Conservation (phyloP, 2,888 invertebrate species). For the Macrophya alboannulata region DNA sequence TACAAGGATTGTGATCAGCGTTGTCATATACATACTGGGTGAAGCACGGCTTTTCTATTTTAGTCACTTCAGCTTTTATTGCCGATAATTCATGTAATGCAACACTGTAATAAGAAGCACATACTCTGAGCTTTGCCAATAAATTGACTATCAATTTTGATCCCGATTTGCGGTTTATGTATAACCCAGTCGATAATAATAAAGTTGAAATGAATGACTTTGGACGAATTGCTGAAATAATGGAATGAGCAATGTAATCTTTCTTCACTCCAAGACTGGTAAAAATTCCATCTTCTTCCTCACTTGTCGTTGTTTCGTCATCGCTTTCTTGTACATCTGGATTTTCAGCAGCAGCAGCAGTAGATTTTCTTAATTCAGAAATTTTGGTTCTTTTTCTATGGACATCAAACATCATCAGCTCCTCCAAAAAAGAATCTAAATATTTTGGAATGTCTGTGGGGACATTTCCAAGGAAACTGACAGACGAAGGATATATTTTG, state of each 20-base stretch:
- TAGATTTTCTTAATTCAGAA: no score
- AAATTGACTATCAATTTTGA: conserved; percentile 49
- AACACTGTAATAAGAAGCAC: conserved; percentile 38
- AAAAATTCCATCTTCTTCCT: background rate
- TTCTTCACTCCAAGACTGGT: background rate
- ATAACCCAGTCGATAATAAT: background rate
- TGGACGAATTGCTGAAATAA: background rate
- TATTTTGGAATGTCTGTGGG: background rate
- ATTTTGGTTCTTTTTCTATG: background rate
- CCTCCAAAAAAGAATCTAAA: background rate
- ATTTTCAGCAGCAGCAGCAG: background rate
- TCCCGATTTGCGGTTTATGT: background rate
- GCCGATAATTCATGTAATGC: conserved; percentile 49
- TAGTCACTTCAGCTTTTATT: conserved; percentile 13
- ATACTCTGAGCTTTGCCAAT: conserved; percentile 38
- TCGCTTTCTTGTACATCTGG: background rate
- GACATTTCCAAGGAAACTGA: background rate
- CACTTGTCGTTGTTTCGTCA: background rate
- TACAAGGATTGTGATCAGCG: conserved; percentile 9
- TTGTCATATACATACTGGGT: background rate
- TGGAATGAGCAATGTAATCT: conserved; percentile 11
- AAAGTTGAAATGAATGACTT: conserved; percentile 8
- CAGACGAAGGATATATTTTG: background rate
- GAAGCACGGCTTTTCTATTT: background rate
- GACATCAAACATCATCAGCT: background rate